A percentile compares a stretch with the other conserved stretches of the same genome.
phyloP scores from a whole-genome alignment of 2,797 vertebrate species.

The Lateolabrax maculatus region DNA sequence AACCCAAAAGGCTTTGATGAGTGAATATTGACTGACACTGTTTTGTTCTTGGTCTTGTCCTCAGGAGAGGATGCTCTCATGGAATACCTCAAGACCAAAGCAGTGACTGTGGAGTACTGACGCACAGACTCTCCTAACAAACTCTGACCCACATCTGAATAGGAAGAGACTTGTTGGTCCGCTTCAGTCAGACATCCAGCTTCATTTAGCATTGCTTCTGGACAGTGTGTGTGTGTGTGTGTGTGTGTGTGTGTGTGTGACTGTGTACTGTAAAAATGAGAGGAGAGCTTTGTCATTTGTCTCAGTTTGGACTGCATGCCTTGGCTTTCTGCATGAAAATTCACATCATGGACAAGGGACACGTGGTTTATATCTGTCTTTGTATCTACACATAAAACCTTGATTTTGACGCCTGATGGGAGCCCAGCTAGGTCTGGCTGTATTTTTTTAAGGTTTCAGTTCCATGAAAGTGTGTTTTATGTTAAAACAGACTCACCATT shows the following conservation, averaged over 20 bases:
- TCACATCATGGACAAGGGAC: constrained; percentile 20
- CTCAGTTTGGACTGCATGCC: constrained; percentile 63
- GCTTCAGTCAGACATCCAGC: constrained; percentile 28
- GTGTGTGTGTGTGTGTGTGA: neutral
- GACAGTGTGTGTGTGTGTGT: constrained; percentile 26
- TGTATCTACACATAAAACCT: neutral
- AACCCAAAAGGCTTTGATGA: neutral
- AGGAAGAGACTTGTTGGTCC: neutral
- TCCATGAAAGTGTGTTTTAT: constrained; percentile 30
- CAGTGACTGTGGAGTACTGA: constrained; percentile 97
- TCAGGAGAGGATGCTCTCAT: constrained; percentile 95
- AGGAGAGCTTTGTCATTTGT: constrained; percentile 23
- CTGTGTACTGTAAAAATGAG: neutral
- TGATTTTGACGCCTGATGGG: neutral
- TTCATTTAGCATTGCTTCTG: constrained; percentile 28
- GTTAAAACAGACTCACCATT: constrained; percentile 23
- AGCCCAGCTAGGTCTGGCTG: constrained; percentile 13
- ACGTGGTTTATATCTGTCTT: neutral
- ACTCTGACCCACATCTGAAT: constrained; percentile 36
- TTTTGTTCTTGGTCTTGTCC: constrained; percentile 1
- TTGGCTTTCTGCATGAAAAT: constrained; percentile 33
- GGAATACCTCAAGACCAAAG: constrained; percentile 98
- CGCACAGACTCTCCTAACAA: constrained; percentile 1
- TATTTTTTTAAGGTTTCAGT: neutral
- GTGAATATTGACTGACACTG: neutral